phyloP scores from a whole-genome alignment of 2,888 invertebrate genomes.

The Platerodrilus igneus region DNA sequence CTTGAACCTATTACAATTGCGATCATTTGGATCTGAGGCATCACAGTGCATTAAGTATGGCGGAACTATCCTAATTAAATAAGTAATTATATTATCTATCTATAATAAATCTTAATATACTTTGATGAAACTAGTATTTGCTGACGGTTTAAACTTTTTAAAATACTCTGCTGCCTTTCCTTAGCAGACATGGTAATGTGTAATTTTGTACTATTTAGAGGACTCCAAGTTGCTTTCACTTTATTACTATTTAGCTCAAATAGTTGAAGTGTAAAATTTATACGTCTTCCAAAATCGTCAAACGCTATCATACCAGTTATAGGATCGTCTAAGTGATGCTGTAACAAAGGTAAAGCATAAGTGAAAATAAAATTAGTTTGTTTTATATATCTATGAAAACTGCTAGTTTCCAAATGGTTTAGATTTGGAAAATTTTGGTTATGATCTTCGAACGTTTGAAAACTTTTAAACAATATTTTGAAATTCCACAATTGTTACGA shows the following conservation, averaged over 20 bases:
- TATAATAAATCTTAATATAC: constrained; percentile 23
- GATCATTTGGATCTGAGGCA: constrained; percentile 54
- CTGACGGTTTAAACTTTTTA: constrained; percentile 51
- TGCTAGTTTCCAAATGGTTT: too few species aligned
- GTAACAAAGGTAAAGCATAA: constrained; percentile 15
- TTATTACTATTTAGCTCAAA: constrained; percentile 56
- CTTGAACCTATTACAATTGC: constrained; percentile 72
- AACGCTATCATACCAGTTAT: constrained; percentile 64
- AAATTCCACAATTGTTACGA: too few species aligned
- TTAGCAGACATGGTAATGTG: constrained; percentile 28
- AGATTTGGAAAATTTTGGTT: too few species aligned
- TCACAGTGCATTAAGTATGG: constrained; percentile 63
- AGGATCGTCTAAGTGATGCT: constrained; percentile 39
- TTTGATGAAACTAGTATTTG: constrained; percentile 50
- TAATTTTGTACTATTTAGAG: constrained; percentile 22
- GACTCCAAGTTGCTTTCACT: constrained; percentile 53
- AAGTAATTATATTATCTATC: neutral
- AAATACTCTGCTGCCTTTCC: constrained; percentile 46
- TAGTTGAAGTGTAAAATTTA: constrained; percentile 59
- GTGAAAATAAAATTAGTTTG: constrained; percentile 4
- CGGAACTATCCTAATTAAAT: constrained; percentile 54
- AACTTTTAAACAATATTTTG: too few species aligned
- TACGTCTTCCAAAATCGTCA: constrained; percentile 62
- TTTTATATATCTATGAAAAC: too few species aligned
- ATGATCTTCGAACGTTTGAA: too few species aligned